These are phyloP conservation scores for Nephila pilipes DNA, from an alignment of 1,140 invertebrate species.

Conservation along the genomic window DNA sequence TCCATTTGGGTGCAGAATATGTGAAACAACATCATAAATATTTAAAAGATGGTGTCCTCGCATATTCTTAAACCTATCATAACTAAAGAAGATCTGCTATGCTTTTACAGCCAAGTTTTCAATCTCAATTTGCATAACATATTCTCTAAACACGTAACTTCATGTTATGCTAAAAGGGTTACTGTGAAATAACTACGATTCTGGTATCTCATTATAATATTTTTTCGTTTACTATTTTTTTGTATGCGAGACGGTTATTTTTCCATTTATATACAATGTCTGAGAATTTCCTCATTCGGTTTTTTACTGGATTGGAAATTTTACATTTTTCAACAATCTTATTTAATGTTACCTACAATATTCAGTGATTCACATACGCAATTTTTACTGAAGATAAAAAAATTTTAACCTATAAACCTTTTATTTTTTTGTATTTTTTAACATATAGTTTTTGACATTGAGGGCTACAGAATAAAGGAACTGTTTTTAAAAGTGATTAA, in stretches of 20 bases:
- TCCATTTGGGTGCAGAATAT: background rate
- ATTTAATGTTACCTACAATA: background rate
- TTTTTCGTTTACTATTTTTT: background rate
- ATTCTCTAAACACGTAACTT: background rate
- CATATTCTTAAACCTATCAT: background rate
- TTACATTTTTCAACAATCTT: background rate
- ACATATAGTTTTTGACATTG: no score
- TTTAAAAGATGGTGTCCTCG: background rate
- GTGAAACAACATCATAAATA: background rate
- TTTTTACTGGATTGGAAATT: background rate
- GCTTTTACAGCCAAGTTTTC: background rate
- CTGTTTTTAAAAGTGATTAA: no score
- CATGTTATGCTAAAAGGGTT: background rate
- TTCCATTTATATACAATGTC: background rate
- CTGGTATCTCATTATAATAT: background rate
- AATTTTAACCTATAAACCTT: background rate
- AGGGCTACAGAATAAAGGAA: no score
- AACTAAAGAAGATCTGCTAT: background rate
- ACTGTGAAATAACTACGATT: background rate
- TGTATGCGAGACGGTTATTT: background rate
- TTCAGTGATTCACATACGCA: background rate
- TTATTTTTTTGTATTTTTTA: no score
- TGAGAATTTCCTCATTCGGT: background rate
- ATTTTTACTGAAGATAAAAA: background rate
- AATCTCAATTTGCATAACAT: background rate